A percentile compares a stretch with the other conserved stretches of the same genome.
phyloP scores from a whole-genome alignment of 37 sponge, comb jelly and placozoan genomes.

The Chondrosia reniformis region DNA sequence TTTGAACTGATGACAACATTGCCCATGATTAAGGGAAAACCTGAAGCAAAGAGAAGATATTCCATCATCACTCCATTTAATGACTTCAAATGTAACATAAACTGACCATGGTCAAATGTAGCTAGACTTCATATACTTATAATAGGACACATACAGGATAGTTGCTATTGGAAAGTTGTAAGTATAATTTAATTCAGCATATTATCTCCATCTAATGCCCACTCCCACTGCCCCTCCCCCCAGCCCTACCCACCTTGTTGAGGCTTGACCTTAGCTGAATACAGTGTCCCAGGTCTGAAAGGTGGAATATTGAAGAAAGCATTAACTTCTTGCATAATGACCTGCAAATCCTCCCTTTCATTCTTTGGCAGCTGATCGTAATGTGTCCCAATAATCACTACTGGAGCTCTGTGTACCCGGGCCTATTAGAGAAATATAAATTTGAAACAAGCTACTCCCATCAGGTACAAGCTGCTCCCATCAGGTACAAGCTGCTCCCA shows the following conservation, averaged over 20 bases:
- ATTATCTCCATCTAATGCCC: background rate
- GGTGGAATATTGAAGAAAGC: background rate
- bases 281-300: background rate
- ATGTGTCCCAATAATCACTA: constrained; percentile 76
- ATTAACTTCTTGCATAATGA: background rate
- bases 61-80: too few species aligned
- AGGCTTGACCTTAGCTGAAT: background rate
- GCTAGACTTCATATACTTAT: too few species aligned
- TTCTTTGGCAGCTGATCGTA: constrained; percentile 37
- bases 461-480: too few species aligned
- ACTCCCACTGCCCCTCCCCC: background rate
- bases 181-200: too few species aligned
- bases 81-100: too few species aligned
- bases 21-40: constrained; percentile 40
- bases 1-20: constrained; percentile 57
- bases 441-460: too few species aligned
- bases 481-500: too few species aligned
- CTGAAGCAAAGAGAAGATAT: background rate
- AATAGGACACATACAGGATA: too few species aligned
- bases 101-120: too few species aligned
- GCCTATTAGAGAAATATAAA: too few species aligned
- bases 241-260: background rate
- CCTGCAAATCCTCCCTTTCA: background rate
- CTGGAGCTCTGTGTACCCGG: constrained; percentile 69
- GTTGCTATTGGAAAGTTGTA: too few species aligned